Percentiles rank a stretch among this genome's conserved stretches.
Evolutionary conservation across 2,888 invertebrate genomes (phyloP).

Genomic region (Parthenolecanium corni): DNA sequence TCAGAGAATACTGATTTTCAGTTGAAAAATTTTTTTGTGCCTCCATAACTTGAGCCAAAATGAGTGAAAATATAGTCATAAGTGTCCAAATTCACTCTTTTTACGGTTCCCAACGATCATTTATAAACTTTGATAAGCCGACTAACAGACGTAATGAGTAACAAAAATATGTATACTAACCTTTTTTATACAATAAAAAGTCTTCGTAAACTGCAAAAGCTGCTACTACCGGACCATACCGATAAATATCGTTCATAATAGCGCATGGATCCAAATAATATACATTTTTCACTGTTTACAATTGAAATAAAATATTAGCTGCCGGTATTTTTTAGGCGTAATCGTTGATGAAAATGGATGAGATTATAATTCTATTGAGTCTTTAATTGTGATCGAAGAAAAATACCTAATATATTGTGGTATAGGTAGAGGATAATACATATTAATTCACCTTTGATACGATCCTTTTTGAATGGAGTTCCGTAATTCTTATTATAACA

Average conservation of each 20-base stretch:
- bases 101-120: too few relatives aligned
- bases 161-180: slow-evolving; percentile 24
- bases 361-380: too few relatives aligned
- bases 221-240: slow-evolving; percentile 28
- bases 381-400: too few relatives aligned
- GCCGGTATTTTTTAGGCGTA: too few relatives aligned
- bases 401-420: too few relatives aligned
- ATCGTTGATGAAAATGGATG: too few relatives aligned
- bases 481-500: slow-evolving; percentile 21
- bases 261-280: slow-evolving; percentile 8
- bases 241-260: slow-evolving; percentile 23
- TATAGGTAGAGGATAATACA: not conserved
- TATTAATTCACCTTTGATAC: slow-evolving; percentile 15
- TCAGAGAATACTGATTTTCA: too few relatives aligned
- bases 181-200: slow-evolving; percentile 29
- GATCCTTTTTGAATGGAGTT: slow-evolving; percentile 18
- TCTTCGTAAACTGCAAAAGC: slow-evolving; percentile 30
- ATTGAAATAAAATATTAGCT: too few relatives aligned
- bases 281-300: slow-evolving; percentile 3
- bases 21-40: too few relatives aligned
- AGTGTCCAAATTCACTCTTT: not conserved
- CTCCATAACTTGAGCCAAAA: too few relatives aligned
- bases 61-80: not conserved
- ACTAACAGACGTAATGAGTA: not conserved
- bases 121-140: too few relatives aligned